These are phyloP conservation scores for Gerris lacustris DNA, from an alignment of 2,888 invertebrate species.

Conservation along the genomic window DNA sequence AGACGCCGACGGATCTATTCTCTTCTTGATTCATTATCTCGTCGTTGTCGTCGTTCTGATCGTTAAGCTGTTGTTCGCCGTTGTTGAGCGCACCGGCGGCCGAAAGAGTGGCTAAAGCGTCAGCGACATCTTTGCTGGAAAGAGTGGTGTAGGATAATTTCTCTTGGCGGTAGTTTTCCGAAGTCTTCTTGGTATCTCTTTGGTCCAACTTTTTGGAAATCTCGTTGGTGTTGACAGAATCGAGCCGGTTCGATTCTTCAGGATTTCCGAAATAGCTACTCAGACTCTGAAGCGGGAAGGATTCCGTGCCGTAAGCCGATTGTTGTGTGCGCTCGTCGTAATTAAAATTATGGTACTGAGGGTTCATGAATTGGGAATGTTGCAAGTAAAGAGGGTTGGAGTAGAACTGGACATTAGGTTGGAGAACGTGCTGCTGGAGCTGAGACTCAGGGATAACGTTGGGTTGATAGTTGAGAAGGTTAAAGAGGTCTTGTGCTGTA, in stretches of 20 bases:
- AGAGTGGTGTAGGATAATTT: neutral
- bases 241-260: neutral
- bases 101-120: neutral
- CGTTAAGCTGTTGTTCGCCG: neutral
- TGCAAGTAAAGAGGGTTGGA: slow-evolving; percentile 21
- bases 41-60: neutral
- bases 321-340: slow-evolving; percentile 38
- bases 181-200: neutral
- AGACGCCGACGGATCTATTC: neutral
- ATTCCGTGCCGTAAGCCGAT: slow-evolving; percentile 26
- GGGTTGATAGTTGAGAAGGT: slow-evolving; percentile 33
- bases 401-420: slow-evolving; percentile 25
- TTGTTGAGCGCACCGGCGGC: neutral
- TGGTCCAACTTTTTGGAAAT: neutral
- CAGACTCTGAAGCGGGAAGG: slow-evolving; percentile 32
- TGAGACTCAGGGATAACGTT: slow-evolving; percentile 29
- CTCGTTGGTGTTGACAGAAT: neutral
- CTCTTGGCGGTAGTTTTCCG: neutral
- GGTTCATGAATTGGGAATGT: slow-evolving; percentile 34
- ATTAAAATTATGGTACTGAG: slow-evolving; percentile 39
- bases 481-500: slow-evolving; percentile 32
- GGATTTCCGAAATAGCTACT: slow-evolving; percentile 15
- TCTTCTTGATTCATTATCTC: slow-evolving; percentile 10
- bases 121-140: neutral
- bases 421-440: slow-evolving; percentile 27